Evolutionary conservation across 2,113 vertebrate species (phyloP), one percentile per base, ranked within the genome.

Genomic region (Bos indicus): DNA sequence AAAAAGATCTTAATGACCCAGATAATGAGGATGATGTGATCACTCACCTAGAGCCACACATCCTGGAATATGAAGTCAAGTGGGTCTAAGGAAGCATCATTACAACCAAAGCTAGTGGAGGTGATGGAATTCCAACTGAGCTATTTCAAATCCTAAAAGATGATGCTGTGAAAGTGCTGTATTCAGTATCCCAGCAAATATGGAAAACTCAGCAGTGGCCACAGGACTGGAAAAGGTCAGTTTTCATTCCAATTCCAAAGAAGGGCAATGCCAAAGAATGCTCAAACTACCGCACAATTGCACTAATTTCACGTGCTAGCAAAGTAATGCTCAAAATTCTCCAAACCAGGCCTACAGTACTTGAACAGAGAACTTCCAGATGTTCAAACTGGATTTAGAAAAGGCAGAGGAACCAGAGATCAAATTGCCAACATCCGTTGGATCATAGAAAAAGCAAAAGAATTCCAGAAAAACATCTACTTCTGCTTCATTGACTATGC

Each of bases 361-460:
- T n/a, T n/a, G 16, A 67, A 67, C 64, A n/a, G 33, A 67, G n/a
- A 71, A 23, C 19, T 0, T 71, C 19, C 19, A 36, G 4, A 23
- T 71, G 64, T 71, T 71, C 64, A 71, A 21, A 21, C 17, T 71
- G 64, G 64, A 36, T 36, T 71, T 71, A 71, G 64, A 71, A 71
- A 36, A 71, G n/a, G 64, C 64, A 71, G 64, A 71, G 17, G n/a
- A 71, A 71, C n/a, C 19, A 23, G 9, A 23, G n/a, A 71, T 36
- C 64, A 71, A 21, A 71, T 36, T 0, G 1, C 64, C n/a, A 71
- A 36, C n/a, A 12, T 36, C 64, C 0, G 2, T 2, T 71, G 19
- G 64, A 71, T 36, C 19, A 71, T 36, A 36, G 19, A 21, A 23
- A 71, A 71, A 71, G 4, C 17, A 71, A 71, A 17, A 36, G n/a